A percentile compares a stretch with the other conserved stretches of the same genome.
phyloP scores from a whole-genome alignment of 2,797 vertebrate species.

The Pachyuromys duprasi region DNA sequence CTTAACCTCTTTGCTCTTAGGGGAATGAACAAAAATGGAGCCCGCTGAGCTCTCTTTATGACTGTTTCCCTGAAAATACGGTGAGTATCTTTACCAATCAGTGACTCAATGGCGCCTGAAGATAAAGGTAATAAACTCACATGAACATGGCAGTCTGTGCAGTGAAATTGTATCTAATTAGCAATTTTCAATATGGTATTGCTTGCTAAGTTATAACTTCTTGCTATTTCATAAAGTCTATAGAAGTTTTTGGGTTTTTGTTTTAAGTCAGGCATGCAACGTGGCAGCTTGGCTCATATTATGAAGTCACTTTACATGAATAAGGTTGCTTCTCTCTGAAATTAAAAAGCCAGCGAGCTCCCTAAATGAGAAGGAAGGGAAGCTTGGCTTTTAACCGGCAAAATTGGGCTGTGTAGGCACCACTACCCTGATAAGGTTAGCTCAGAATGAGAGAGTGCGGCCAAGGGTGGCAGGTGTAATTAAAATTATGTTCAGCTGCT shows the following conservation, averaged over 20 bases:
- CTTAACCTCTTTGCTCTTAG: neutral
- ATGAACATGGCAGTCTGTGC: conserved; percentile 76
- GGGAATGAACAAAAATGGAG: conserved; percentile 45
- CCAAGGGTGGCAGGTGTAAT: conserved; percentile 84
- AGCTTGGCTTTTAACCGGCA: conserved; percentile 74
- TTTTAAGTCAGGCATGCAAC: conserved; percentile 56
- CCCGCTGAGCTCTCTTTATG: conserved; percentile 27
- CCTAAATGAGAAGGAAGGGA: conserved; percentile 65
- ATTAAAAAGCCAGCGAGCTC: conserved; percentile 64
- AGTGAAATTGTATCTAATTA: conserved; percentile 78
- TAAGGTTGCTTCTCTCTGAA: conserved; percentile 63
- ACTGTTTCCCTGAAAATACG: neutral
- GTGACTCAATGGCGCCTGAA: conserved; percentile 8
- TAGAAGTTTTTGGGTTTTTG: conserved; percentile 64
- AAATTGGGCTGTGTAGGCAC: conserved; percentile 74
- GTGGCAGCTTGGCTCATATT: conserved; percentile 65
- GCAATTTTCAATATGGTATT: conserved; percentile 57
- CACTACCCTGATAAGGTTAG: conserved; percentile 73
- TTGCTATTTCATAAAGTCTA: conserved; percentile 72
- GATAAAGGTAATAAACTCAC: conserved; percentile 76
- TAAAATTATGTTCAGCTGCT: conserved; percentile 84
- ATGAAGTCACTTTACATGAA: conserved; percentile 73
- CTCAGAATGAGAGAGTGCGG: conserved; percentile 75
- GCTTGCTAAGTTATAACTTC: conserved; percentile 61
- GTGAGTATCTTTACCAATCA: conserved; percentile 55